Percentiles rank a stretch among this genome's conserved stretches.
These are phyloP conservation scores for Trachelipus rathkii DNA, from an alignment of 1,140 invertebrate species.

Conservation along the genomic window DNA sequence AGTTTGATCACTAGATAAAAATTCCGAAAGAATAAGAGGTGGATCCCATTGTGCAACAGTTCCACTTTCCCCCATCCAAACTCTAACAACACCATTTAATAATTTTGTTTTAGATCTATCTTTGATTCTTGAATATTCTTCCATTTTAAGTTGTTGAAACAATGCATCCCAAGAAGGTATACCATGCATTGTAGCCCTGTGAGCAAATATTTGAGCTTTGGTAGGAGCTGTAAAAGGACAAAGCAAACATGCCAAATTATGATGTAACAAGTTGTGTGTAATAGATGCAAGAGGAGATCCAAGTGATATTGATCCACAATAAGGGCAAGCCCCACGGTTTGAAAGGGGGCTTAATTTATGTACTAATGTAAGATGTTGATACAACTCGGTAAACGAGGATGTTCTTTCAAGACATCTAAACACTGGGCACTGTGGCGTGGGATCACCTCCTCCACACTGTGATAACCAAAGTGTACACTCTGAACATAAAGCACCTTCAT, in stretches of 20 bases:
- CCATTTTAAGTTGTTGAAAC: conserved; percentile 32
- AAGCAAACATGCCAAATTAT: conserved; percentile 39
- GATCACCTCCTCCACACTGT: conserved; percentile 33
- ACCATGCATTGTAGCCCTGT: conserved; percentile 38
- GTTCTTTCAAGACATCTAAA: conserved; percentile 27
- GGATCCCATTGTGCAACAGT: conserved; percentile 40
- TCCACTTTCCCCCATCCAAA: conserved; percentile 32
- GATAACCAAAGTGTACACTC: conserved; percentile 35
- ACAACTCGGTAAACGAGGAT: conserved; percentile 25
- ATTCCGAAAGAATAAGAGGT: conserved; percentile 12
- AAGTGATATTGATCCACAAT: conserved; percentile 29
- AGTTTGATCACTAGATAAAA: conserved; percentile 6
- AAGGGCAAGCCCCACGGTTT: conserved; percentile 29
- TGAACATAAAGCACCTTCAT: conserved; percentile 27
- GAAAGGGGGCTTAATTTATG: conserved; percentile 27
- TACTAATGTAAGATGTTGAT: conserved; percentile 34
- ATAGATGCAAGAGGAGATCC: conserved; percentile 28
- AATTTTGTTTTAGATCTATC: conserved; percentile 16
- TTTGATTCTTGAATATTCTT: conserved; percentile 21
- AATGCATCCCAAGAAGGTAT: conserved; percentile 34
- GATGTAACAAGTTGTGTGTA: conserved; percentile 35
- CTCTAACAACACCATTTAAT: conserved; percentile 33
- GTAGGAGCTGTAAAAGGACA: conserved; percentile 35
- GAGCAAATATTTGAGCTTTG: conserved; percentile 26
- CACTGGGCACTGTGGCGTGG: conserved; percentile 38